phyloP scores from a whole-genome alignment of 2,113 vertebrate genomes.

The Pitta sordida region DNA sequence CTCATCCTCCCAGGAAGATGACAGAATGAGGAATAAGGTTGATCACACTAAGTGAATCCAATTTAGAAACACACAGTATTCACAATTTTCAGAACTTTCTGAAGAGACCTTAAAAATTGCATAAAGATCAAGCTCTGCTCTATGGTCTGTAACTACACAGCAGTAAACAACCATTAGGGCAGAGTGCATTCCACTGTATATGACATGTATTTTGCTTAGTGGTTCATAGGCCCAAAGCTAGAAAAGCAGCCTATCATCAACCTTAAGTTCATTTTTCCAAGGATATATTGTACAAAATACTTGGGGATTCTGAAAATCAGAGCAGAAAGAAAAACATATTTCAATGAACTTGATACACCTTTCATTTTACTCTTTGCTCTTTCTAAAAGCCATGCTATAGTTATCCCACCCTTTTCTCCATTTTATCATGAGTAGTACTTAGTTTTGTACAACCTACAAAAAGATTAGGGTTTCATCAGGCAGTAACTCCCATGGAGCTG shows the following conservation, averaged over 20 bases:
- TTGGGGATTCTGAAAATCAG: background rate
- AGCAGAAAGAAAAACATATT: background rate
- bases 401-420: background rate
- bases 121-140: background rate
- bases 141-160: background rate
- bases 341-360: background rate
- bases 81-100: background rate
- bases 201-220: background rate
- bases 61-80: background rate
- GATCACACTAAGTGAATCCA: background rate
- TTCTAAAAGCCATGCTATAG: background rate
- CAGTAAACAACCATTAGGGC: background rate
- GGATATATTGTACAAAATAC: background rate
- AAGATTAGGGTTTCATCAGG: background rate
- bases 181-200: background rate
- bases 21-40: background rate
- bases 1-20: background rate
- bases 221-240: background rate
- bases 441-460: background rate
- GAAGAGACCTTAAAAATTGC: background rate
- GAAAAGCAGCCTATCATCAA: background rate
- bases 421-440: background rate
- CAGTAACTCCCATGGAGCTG: background rate
- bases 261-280: background rate
- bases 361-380: background rate